Conservation (phyloP, 2,888 invertebrate species). For the Cybosia mesomella region DNA sequence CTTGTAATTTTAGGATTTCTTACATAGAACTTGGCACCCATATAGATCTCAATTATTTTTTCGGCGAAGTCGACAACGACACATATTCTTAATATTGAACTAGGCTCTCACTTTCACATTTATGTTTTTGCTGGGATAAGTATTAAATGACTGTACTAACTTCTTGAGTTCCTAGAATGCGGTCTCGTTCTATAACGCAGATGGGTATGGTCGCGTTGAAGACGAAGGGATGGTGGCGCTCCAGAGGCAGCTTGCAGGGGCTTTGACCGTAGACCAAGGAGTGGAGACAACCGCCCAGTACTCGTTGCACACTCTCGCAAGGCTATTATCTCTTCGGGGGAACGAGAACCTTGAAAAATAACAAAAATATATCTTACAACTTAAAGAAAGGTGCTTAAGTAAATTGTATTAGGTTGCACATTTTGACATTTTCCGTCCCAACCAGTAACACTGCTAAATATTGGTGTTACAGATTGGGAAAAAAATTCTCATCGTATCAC, state of each 20-base stretch:
- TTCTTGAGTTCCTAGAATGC: constrained; percentile 85
- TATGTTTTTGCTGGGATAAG: too few relatives aligned
- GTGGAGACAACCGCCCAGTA: constrained; percentile 89
- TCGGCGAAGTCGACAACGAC: too few relatives aligned
- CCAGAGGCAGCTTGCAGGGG: constrained; percentile 91
- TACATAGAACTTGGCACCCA: too few relatives aligned
- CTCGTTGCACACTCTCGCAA: constrained; percentile 94
- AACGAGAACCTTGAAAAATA: constrained; percentile 67
- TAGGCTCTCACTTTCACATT: too few relatives aligned
- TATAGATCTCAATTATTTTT: too few relatives aligned
- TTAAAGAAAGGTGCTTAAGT: background rate
- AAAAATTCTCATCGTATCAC: too few relatives aligned
- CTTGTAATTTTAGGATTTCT: too few relatives aligned
- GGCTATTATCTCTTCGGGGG: constrained; percentile 93
- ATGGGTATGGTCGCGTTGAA: constrained; percentile 87
- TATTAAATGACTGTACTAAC: constrained; percentile 56
- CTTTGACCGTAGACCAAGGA: constrained; percentile 86
- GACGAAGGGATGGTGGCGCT: constrained; percentile 88
- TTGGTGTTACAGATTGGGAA: too few relatives aligned
- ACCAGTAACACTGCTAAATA: too few relatives aligned
- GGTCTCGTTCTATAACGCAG: constrained; percentile 83
- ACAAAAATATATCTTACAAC: background rate
- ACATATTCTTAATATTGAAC: too few relatives aligned
- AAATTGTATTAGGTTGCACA: background rate
- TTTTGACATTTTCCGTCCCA: too few relatives aligned